Evolutionary conservation across 2,113 vertebrate genomes (phyloP), one percentile per base, ranked within the genome.

Genomic region (Vidua chalybeata): DNA sequence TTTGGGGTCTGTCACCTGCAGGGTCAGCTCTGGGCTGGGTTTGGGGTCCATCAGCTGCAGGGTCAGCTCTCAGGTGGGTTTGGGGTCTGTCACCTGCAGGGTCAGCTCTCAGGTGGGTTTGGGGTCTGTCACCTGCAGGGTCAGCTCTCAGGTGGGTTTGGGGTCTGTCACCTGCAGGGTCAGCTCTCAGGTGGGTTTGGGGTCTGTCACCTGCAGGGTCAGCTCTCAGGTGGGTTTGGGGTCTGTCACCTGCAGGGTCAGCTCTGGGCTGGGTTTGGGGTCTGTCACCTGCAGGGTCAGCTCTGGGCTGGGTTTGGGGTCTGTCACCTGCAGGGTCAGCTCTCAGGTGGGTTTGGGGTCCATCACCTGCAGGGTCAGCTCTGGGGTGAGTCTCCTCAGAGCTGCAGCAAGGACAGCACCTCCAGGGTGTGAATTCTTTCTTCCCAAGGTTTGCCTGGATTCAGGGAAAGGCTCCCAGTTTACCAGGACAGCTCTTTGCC

Each of bases 201-300:
- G 18, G 14, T 33, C 2, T 1, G 0, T 33, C 15, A 14, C 30
- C 1, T 5, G 1, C 0, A 0, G 21, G 52, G 9, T 49, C 26
- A 2, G 2, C 15, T 9, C 62, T 48, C 5, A 0, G 1, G 0
- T 2, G 13, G 1, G 2, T 17, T 76, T 61, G 21, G 27, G 15
- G 27, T 19, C 2, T 1, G 1, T 30, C 19, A 17, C 27, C 20
- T 8, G 2, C 0, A 0, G 48, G 75, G 8, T 66, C 31, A 54
- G 39, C 7, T 14, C 39, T 19, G 8, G 0, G 9, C 0, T 27
- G 27, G 2, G 2, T 19, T 26, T 30, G 3, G 17, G 45, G 15
- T 48, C 1, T 2, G 0, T 23, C 6, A 7, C 41, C 2, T 5
- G 1, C 0, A 0, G 30, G 49, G 7, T 41, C 37, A 2, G 2